These are phyloP conservation scores for Elysia crispata DNA, from an alignment of 2,888 invertebrate genomes.

Conservation along the genomic window DNA sequence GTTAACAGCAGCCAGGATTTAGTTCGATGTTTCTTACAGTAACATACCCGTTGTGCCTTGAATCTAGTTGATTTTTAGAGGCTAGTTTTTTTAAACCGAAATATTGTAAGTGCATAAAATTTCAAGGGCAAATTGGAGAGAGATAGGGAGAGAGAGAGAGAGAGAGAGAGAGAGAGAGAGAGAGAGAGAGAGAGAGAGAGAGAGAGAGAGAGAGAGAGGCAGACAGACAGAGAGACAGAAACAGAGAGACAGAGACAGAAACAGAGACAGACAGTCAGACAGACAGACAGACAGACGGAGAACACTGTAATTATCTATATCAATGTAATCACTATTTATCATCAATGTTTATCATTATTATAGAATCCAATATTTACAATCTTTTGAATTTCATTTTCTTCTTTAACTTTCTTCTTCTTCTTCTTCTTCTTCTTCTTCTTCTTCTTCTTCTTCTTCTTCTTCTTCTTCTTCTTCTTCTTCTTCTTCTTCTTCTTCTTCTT, in stretches of 20 bases:
- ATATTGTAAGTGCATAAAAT: too few relatives aligned
- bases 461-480: conserved; percentile 14
- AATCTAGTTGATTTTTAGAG: neutral
- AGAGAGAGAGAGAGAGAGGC: conserved; percentile 17
- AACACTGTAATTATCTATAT: too few relatives aligned
- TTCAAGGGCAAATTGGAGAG: too few relatives aligned
- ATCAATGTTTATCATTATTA: too few relatives aligned
- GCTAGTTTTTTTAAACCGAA: neutral
- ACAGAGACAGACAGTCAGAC: too few relatives aligned
- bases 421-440: conserved; percentile 32
- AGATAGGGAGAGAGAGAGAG: too few relatives aligned
- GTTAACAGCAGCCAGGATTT: too few relatives aligned
- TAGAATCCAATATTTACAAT: too few relatives aligned
- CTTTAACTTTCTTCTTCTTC: conserved; percentile 14
- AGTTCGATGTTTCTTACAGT: too few relatives aligned
- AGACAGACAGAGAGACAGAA: neutral
- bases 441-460: conserved; percentile 19
- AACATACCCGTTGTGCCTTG: too few relatives aligned
- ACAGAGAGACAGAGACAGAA: neutral
- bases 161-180: conserved; percentile 35
- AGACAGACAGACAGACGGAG: neutral
- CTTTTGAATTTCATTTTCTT: too few relatives aligned
- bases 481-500: neutral
- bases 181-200: conserved; percentile 39
- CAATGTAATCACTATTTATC: too few relatives aligned